phyloP scores from a whole-genome alignment of 2,797 vertebrate genomes.

The Chelmon rostratus region DNA sequence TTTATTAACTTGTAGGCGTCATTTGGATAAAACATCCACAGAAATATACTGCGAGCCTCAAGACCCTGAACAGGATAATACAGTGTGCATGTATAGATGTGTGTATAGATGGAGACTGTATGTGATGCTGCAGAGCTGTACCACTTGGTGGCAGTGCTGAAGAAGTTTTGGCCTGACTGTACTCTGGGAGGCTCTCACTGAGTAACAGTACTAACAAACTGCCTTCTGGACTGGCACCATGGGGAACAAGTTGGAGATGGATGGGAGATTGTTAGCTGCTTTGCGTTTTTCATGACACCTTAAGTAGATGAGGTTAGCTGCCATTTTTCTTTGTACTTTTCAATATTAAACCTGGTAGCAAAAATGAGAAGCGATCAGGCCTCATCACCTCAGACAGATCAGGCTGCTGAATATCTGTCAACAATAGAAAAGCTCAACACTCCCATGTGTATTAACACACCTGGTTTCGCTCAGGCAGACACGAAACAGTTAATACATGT shows the following conservation, averaged over 20 bases:
- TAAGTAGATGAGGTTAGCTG: no score
- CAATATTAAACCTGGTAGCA: no score
- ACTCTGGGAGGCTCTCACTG: background rate
- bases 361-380: no score
- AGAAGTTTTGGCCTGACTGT: background rate
- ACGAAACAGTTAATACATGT: no score
- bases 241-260: background rate
- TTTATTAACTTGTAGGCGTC: background rate
- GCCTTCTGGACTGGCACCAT: background rate
- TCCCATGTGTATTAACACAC: no score
- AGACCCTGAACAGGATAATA: background rate
- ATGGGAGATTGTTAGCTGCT: background rate
- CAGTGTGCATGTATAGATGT: background rate
- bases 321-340: background rate
- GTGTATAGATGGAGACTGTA: background rate
- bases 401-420: no score
- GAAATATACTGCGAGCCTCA: background rate
- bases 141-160: conserved; percentile 13
- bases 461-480: no score
- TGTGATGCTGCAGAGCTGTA: background rate
- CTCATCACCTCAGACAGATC: no score
- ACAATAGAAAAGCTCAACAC: no score
- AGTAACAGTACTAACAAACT: background rate
- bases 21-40: background rate
- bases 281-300: background rate